Conservation (phyloP, 2,797 vertebrate species). For the Iguana delicatissima region DNA sequence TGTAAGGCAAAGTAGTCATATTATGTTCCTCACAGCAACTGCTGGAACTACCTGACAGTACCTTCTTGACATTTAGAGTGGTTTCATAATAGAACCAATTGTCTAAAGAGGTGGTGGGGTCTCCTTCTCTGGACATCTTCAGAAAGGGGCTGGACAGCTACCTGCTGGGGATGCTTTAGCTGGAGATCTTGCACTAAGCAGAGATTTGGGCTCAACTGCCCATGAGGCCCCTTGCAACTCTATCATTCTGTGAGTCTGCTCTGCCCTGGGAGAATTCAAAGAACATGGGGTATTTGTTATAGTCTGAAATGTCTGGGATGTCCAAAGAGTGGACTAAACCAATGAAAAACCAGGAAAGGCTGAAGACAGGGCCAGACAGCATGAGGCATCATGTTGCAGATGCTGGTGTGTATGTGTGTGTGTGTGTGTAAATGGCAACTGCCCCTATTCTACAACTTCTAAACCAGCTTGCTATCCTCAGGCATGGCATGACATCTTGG, state of each 20-base stretch:
- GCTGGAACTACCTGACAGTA: background rate
- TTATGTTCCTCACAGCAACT: background rate
- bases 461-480: background rate
- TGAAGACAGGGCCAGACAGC: no score
- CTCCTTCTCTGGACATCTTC: no score
- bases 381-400: no score
- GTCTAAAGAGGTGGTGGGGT: no score
- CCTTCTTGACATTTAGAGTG: no score
- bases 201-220: no score
- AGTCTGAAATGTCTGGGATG: background rate
- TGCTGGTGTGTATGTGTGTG: no score
- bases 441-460: background rate
- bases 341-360: background rate
- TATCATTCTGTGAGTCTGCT: no score
- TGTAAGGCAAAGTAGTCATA: background rate
- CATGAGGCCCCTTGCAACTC: background rate
- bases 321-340: background rate
- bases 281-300: background rate
- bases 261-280: background rate
- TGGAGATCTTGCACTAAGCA: background rate
- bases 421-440: background rate
- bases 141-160: no score
- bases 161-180: no score
- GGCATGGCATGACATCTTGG: background rate
- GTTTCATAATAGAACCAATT: no score